These are phyloP conservation scores for Drosophila guanche DNA, from an alignment of 1,140 invertebrate genomes.

Conservation along the genomic window DNA sequence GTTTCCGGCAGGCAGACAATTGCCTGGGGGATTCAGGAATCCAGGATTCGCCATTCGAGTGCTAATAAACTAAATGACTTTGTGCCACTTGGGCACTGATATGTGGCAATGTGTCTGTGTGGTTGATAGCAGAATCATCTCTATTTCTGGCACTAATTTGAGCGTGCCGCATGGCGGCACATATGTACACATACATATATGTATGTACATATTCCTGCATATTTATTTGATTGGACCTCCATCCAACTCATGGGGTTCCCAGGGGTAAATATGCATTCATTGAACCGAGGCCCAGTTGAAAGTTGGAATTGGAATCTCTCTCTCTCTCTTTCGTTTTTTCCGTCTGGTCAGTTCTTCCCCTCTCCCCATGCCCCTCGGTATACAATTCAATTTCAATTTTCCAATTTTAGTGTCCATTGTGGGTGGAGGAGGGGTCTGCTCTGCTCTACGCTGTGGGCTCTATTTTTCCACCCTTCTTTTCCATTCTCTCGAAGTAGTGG, in stretches of 20 bases:
- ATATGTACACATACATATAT: no score
- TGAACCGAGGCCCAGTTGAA: conserved; percentile 34
- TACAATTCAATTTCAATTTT: conserved; percentile 81
- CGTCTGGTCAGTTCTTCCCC: conserved; percentile 30
- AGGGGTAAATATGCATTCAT: conserved; percentile 47
- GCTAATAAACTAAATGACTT: conserved; percentile 79
- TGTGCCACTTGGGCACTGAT: conserved; percentile 66
- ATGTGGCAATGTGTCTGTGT: conserved; percentile 9
- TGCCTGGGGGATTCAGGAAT: conserved; percentile 1
- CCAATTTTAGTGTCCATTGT: conserved; percentile 62
- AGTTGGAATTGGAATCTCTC: conserved; percentile 22
- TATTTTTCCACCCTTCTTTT: neutral
- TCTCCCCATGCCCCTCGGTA: conserved; percentile 8
- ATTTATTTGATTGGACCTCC: conserved; percentile 46
- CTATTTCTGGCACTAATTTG: conserved; percentile 22
- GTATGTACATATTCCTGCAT: conserved; percentile 36
- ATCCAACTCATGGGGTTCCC: conserved; percentile 14
- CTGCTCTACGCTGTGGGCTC: conserved; percentile 9
- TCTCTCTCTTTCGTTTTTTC: conserved; percentile 19
- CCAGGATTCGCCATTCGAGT: conserved; percentile 36
- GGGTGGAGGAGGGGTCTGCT: neutral
- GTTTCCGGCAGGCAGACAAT: conserved; percentile 44
- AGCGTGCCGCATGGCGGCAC: conserved; percentile 10
- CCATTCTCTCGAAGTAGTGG: conserved; percentile 11
- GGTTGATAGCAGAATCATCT: conserved; percentile 1